Evolutionary conservation across 2,888 invertebrate species (phyloP), one percentile per base, ranked within the genome.

Genomic region (Pandemis corylana): DNA sequence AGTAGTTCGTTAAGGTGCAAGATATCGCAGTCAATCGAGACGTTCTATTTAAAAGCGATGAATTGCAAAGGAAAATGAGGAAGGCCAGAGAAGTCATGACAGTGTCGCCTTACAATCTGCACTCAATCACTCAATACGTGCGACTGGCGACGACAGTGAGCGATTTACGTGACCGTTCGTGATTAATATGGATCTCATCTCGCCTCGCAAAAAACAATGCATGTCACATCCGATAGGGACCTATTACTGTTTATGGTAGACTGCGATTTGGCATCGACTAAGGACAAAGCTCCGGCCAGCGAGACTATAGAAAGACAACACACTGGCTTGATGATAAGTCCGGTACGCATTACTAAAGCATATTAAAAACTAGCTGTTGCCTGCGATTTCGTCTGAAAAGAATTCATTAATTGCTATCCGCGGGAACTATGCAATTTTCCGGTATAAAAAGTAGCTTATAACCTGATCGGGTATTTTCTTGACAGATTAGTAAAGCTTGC

Each of bases 141-240:
- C 75, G 80, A 73, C 78, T 85, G 86, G 79, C 79, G 80, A 79
- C 82, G 86, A 84, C 86, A 81, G 78, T 87, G 88, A 87, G 81
- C 81, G 86, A 87, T 87, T 85, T 85, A 85, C 80, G 80, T 77
- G 78, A 78, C 80, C 78, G 77, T 77, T 63, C 71, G 81, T 86
- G 85, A 85, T 87, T 84, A 84, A 85, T 85, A 82, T 76, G 80
- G 68, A 73, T 70, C 73, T 59, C 66, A 76, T 73, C 78, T 78
- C 78, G 77, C 67, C 74, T 71, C 72, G 63, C 77, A 77, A 77
- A 81, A 80, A 85, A 81, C 81, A 82, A 84, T 81, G 78, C 80
- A 74, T 64, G 76, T 70, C 79, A 77, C 78, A 72, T 73, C 53
- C 77, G 77, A 80, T 82, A 77, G 79, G 76, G 76, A 76, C 74